Conservation (phyloP, 1,140 invertebrate species). For the Geopemphigus sp. region DNA sequence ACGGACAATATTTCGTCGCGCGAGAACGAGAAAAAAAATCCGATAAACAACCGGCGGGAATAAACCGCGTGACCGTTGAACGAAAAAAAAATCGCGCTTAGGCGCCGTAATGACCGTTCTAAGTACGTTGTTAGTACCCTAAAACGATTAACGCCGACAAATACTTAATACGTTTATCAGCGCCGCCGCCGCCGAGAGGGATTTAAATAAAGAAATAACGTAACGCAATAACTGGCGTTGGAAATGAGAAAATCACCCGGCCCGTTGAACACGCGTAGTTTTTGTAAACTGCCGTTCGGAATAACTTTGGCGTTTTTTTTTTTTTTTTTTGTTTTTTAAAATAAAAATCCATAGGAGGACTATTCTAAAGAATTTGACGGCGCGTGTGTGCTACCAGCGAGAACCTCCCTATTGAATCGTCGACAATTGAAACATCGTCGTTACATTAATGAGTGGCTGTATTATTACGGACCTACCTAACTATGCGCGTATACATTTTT, state of each 20-base stretch:
- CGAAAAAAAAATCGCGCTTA: no score
- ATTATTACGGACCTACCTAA: slow-evolving; percentile 20
- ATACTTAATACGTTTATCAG: neutral
- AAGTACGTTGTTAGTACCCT: neutral
- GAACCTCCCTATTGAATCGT: slow-evolving; percentile 26
- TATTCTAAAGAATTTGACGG: slow-evolving; percentile 18
- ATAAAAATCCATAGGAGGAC: neutral
- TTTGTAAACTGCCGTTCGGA: neutral
- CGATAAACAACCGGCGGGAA: no score
- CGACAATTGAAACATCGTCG: slow-evolving; percentile 34
- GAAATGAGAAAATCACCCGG: neutral
- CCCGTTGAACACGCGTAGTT: slow-evolving; percentile 4
- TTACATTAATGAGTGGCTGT: slow-evolving; percentile 41
- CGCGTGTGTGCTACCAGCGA: slow-evolving; percentile 12
- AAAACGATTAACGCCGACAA: neutral
- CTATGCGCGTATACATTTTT: neutral
- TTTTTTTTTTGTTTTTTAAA: slow-evolving; percentile 34
- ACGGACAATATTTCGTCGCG: neutral
- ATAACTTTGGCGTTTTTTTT: neutral
- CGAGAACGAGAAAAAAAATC: neutral
- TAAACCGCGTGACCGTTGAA: no score
- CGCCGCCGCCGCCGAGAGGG: neutral
- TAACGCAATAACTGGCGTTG: neutral
- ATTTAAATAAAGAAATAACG: neutral
- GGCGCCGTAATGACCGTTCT: no score